Evolutionary conservation across 2,888 invertebrate genomes (phyloP).

Genomic region (Ophraella communa): DNA sequence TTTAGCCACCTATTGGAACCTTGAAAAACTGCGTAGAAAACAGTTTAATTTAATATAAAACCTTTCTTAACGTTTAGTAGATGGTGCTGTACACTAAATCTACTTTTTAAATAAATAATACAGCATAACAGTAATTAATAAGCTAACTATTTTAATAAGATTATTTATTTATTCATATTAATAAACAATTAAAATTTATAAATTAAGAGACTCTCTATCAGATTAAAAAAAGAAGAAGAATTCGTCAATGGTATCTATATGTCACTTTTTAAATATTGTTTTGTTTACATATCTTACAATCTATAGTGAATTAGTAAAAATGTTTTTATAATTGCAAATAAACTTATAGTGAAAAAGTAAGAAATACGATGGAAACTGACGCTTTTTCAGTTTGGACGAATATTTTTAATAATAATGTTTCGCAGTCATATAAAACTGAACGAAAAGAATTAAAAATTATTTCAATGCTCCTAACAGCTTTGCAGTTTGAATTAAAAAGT

Average conservation of each 20-base stretch:
- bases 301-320: too few relatives aligned
- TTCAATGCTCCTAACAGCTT: slow-evolving; percentile 39
- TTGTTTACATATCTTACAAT: slow-evolving; percentile 10
- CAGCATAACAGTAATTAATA: background rate
- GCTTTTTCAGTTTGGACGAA: slow-evolving; percentile 42
- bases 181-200: too few relatives aligned
- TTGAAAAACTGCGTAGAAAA: background rate
- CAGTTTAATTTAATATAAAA: background rate
- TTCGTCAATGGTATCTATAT: too few relatives aligned
- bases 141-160: slow-evolving; percentile 5
- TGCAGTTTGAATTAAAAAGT: slow-evolving; percentile 44
- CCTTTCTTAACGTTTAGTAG: background rate
- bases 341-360: too few relatives aligned
- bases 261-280: too few relatives aligned
- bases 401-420: slow-evolving; percentile 41
- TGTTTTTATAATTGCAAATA: too few relatives aligned
- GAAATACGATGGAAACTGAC: slow-evolving; percentile 5
- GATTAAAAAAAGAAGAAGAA: too few relatives aligned
- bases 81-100: background rate
- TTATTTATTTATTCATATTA: too few relatives aligned
- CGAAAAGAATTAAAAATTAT: slow-evolving; percentile 37
- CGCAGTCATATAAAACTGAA: slow-evolving; percentile 39
- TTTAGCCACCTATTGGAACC: slow-evolving; percentile 26
- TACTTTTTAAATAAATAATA: background rate
- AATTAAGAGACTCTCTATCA: too few relatives aligned